Evolutionary conservation across 2,888 invertebrate species (phyloP).

Genomic region (Panorpa germanica): DNA sequence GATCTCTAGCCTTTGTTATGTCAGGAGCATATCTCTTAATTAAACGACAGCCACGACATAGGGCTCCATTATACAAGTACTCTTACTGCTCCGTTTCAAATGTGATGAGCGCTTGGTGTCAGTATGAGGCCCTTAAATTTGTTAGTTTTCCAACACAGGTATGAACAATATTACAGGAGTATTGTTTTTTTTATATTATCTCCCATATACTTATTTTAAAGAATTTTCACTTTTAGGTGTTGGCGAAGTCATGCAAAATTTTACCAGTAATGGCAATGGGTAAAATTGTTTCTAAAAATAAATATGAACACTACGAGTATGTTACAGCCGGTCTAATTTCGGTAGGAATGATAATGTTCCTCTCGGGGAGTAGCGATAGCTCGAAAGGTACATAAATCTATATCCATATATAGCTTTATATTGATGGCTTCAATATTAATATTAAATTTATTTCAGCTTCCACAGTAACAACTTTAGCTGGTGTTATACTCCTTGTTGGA

Average conservation of each 20-base stretch:
- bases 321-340: constrained; percentile 78
- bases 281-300: constrained; percentile 67
- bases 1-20: constrained; percentile 66
- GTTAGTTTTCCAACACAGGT: constrained; percentile 97
- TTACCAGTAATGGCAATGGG: constrained; percentile 99
- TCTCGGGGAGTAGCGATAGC: constrained; percentile 57
- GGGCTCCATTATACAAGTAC: constrained; percentile 85
- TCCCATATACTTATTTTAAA: constrained; percentile 4
- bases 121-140: constrained; percentile 96
- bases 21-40: constrained; percentile 42
- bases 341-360: constrained; percentile 81
- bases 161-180: constrained; percentile 10
- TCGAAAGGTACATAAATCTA: constrained; percentile 24
- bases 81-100: constrained; percentile 92
- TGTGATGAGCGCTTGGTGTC: constrained; percentile 97
- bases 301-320: constrained; percentile 84
- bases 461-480: constrained; percentile 61
- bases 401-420: constrained; percentile 2
- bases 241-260: constrained; percentile 96
- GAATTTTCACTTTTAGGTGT: constrained; percentile 30
- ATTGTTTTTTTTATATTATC: background rate
- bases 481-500: constrained; percentile 62
- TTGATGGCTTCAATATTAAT: background rate
- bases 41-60: constrained; percentile 44
- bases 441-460: constrained; percentile 24